A percentile compares a stretch with the other conserved stretches of the same genome.
Evolutionary conservation across 2,888 invertebrate genomes (phyloP).

Genomic region (Prosopocoilus inquinatus): DNA sequence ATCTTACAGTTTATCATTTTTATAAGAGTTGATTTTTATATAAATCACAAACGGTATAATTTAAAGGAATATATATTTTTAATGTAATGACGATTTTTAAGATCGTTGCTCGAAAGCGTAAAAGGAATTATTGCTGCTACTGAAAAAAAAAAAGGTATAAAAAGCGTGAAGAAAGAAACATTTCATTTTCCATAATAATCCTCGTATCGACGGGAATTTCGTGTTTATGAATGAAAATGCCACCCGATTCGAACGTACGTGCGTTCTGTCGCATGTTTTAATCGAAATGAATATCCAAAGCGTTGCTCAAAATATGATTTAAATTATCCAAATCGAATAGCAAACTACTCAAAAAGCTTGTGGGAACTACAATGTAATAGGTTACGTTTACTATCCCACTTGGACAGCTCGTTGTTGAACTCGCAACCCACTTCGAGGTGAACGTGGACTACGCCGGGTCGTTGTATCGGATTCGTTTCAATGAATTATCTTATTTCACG

Average conservation of each 20-base stretch:
- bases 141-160: conserved; percentile 4
- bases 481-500: conserved; percentile 35
- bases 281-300: conserved; percentile 28
- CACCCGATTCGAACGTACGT: background rate
- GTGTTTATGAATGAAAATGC: conserved; percentile 1
- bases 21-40: no score
- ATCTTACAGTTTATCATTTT: no score
- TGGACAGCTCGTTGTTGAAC: conserved; percentile 12
- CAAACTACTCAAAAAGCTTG: conserved; percentile 31
- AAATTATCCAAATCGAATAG: conserved; percentile 39
- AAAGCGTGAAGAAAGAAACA: conserved; percentile 4
- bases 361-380: conserved; percentile 27
- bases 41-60: no score
- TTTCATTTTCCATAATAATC: conserved; percentile 1
- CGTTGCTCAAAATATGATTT: conserved; percentile 26
- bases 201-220: background rate
- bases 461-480: conserved; percentile 31
- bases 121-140: background rate
- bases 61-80: no score
- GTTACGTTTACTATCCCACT: conserved; percentile 14
- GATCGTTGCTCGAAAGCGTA: background rate
- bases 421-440: conserved; percentile 21
- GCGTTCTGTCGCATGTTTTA: background rate
- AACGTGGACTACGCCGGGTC: conserved; percentile 10
- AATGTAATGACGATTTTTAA: background rate